A percentile compares a stretch with the other conserved stretches of the same genome.
Evolutionary conservation across 2,797 vertebrate genomes (phyloP).

Genomic region (Esox masquinongy): DNA sequence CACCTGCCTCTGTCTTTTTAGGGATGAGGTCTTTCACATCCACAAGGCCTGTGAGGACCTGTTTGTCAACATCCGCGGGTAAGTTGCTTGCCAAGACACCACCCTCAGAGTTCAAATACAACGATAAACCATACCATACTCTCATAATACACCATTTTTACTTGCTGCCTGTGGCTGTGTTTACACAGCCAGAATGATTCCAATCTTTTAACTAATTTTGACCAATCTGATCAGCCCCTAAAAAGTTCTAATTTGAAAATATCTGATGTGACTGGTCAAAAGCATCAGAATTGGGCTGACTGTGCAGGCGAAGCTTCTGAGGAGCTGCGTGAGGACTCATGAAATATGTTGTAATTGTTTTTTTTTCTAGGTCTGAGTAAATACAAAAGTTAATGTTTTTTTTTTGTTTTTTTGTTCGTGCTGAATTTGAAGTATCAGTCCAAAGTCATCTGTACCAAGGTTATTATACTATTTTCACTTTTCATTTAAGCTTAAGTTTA

Average conservation of each 20-base stretch:
- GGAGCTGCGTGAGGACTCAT: not conserved
- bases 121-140: not conserved
- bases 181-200: too few species aligned
- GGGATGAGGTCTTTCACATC: conserved; percentile 97
- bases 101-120: not conserved
- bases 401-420: not conserved
- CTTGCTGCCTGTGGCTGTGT: not conserved
- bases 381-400: not conserved
- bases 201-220: too few species aligned
- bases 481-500: not conserved
- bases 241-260: too few species aligned
- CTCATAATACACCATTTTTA: conserved; percentile 1
- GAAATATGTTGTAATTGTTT: not conserved
- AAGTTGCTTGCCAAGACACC: conserved; percentile 7
- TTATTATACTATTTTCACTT: not conserved
- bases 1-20: conserved; percentile 95
- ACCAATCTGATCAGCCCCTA: too few species aligned
- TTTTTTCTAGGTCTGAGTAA: not conserved
- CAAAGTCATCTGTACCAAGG: conserved; percentile 1
- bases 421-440: conserved; percentile 4
- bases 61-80: conserved; percentile 97
- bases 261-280: too few species aligned
- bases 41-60: conserved; percentile 97
- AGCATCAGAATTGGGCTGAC: too few species aligned
- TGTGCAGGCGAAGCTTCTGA: not conserved